A percentile compares a stretch with the other conserved stretches of the same genome.
Conservation (phyloP, 2,888 invertebrate species). For the Drosophila eohydei region DNA sequence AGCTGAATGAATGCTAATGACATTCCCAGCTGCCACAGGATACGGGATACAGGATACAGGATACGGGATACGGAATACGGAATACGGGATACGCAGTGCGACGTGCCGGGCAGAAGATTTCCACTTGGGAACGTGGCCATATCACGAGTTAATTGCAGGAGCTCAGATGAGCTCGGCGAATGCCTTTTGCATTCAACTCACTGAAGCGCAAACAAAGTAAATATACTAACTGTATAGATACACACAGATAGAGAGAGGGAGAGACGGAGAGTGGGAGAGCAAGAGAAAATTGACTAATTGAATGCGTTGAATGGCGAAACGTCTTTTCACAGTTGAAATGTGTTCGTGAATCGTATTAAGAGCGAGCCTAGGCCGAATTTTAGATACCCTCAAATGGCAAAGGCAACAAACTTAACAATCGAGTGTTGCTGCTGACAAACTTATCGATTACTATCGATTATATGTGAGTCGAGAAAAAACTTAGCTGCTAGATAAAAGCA, state of each 20-base stretch:
- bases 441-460: background rate
- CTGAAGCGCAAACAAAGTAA: constrained; percentile 58
- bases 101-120: background rate
- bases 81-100: constrained; percentile 3
- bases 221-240: constrained; percentile 46
- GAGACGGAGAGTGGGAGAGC: background rate
- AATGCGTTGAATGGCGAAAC: constrained; percentile 53
- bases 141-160: constrained; percentile 57
- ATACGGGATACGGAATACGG: background rate
- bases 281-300: constrained; percentile 57
- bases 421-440: background rate
- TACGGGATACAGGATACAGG: background rate
- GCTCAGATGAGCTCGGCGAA: constrained; percentile 16
- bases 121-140: constrained; percentile 6
- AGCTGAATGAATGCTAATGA: constrained; percentile 61
- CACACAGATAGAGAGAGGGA: background rate
- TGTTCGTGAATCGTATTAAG: constrained; percentile 34
- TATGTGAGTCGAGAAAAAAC: background rate
- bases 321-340: constrained; percentile 66
- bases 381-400: background rate
- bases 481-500: background rate
- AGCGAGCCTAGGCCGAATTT: constrained; percentile 11
- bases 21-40: constrained; percentile 36
- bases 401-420: background rate
- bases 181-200: constrained; percentile 54